Conservation (phyloP, 2,888 invertebrate genomes). For the Sinhomidia bicolor region DNA sequence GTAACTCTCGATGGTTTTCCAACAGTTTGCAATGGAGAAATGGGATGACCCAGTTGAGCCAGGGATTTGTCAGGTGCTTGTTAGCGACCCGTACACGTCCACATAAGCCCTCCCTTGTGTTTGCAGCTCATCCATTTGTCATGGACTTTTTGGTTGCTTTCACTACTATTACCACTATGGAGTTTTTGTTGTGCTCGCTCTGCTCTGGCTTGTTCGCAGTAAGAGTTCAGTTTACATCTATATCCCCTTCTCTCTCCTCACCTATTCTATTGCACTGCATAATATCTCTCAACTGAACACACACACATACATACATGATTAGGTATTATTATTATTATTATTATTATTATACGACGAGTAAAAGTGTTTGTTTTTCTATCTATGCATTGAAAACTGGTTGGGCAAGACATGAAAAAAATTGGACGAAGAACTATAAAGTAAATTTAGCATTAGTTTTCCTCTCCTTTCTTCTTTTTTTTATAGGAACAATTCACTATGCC, state of each 20-base stretch:
- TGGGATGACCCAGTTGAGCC: constrained; percentile 80
- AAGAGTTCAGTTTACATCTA: constrained; percentile 39
- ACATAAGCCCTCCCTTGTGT: constrained; percentile 80
- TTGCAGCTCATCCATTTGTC: constrained; percentile 80
- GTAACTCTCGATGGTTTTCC: constrained; percentile 63
- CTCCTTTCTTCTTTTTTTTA: background rate
- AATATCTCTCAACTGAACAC: background rate
- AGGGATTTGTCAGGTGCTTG: constrained; percentile 81
- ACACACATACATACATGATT: background rate
- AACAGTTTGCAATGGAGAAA: constrained; percentile 56
- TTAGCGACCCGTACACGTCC: constrained; percentile 80
- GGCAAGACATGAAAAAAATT: background rate
- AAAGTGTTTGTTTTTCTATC: background rate
- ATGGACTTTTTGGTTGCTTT: constrained; percentile 75
- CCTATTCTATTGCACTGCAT: constrained; percentile 5
- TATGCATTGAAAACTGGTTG: background rate
- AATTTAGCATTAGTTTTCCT: constrained; percentile 55
- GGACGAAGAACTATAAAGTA: constrained; percentile 54
- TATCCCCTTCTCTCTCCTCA: constrained; percentile 38
- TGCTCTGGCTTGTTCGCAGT: constrained; percentile 15
- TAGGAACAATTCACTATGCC: constrained; percentile 17
- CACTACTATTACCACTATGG: constrained; percentile 23
- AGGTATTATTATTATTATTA: no score
- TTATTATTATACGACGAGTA: background rate
- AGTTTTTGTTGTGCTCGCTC: constrained; percentile 12